Percentiles rank a stretch among this genome's conserved stretches.
phyloP scores from a whole-genome alignment of 2,113 vertebrate species.

The Pedionomus torquatus region DNA sequence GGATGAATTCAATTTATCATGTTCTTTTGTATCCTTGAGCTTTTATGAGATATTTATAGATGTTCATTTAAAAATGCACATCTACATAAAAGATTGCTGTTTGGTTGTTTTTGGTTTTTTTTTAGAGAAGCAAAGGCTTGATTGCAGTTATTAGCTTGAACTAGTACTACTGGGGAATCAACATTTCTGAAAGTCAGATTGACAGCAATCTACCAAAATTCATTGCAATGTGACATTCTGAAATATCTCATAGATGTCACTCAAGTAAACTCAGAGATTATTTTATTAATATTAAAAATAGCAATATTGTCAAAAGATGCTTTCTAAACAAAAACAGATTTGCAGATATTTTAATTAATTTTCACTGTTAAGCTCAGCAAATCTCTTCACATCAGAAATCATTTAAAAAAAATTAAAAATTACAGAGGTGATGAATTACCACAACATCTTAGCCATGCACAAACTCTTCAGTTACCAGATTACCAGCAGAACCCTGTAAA shows the following conservation, averaged over 20 bases:
- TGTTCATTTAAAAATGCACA: not conserved
- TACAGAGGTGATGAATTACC: not conserved
- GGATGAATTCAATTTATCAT: not conserved
- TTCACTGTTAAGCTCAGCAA: not conserved
- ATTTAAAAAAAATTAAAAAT: not conserved
- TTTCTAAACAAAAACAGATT: not conserved
- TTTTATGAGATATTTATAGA: not conserved
- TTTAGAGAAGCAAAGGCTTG: not conserved
- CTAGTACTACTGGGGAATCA: not conserved
- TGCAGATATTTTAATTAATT: not conserved
- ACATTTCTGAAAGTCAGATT: not conserved
- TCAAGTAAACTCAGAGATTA: not conserved
- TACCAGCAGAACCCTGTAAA: not conserved
- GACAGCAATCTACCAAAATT: not conserved
- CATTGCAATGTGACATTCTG: not conserved
- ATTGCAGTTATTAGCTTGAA: not conserved
- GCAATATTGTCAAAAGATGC: not conserved
- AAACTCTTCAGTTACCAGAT: not conserved
- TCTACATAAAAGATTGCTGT: not conserved
- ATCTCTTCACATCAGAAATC: not conserved
- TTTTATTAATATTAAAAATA: not conserved
- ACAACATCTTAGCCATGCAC: not conserved
- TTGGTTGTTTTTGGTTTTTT: too few relatives aligned
- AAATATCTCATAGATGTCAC: not conserved
- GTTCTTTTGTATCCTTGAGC: not conserved